A percentile compares a stretch with the other conserved stretches of the same genome.
These are phyloP conservation scores for Elephantulus edwardii DNA, from an alignment of 2,113 vertebrate genomes.

Conservation along the genomic window DNA sequence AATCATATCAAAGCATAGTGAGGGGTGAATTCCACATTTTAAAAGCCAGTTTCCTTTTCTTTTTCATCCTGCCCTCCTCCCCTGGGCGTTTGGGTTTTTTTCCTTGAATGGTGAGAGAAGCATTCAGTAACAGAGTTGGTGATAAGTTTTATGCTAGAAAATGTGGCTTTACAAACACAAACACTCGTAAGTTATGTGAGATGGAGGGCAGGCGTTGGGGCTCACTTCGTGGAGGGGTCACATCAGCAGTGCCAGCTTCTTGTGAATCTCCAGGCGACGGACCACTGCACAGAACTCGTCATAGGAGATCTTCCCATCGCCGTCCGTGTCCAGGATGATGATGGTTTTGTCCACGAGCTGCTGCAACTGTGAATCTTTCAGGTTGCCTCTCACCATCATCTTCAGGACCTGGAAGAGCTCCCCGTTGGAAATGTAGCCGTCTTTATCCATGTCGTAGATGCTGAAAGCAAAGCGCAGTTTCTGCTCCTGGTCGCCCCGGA, in stretches of 20 bases:
- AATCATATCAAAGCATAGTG: slow-evolving; percentile 20
- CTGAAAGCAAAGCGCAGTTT: slow-evolving; percentile 96
- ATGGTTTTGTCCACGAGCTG: slow-evolving; percentile 99
- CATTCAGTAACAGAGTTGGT: background rate
- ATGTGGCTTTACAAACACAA: background rate
- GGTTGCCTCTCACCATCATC: slow-evolving; percentile 98
- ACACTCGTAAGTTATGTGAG: background rate
- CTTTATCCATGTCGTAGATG: slow-evolving; percentile 97
- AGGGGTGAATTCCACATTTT: no score
- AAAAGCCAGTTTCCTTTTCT: background rate
- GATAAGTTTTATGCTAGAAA: background rate
- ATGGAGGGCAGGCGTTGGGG: background rate
- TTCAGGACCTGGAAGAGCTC: slow-evolving; percentile 99
- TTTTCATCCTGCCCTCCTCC: background rate
- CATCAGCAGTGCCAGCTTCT: slow-evolving; percentile 90
- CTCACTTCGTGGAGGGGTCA: slow-evolving; percentile 77
- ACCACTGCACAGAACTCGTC: slow-evolving; percentile 94
- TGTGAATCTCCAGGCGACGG: slow-evolving; percentile 88
- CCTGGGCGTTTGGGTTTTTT: no score
- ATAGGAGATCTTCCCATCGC: slow-evolving; percentile 96
- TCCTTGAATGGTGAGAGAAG: background rate
- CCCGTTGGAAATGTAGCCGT: slow-evolving; percentile 97
- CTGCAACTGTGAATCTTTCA: slow-evolving; percentile 96
- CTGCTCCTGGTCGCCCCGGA: slow-evolving; percentile 94
- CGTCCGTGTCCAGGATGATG: slow-evolving; percentile 95